Percentiles rank a stretch among this genome's conserved stretches.
Conservation (phyloP, 2,113 vertebrate species). For the Rhynchomys soricoides region DNA sequence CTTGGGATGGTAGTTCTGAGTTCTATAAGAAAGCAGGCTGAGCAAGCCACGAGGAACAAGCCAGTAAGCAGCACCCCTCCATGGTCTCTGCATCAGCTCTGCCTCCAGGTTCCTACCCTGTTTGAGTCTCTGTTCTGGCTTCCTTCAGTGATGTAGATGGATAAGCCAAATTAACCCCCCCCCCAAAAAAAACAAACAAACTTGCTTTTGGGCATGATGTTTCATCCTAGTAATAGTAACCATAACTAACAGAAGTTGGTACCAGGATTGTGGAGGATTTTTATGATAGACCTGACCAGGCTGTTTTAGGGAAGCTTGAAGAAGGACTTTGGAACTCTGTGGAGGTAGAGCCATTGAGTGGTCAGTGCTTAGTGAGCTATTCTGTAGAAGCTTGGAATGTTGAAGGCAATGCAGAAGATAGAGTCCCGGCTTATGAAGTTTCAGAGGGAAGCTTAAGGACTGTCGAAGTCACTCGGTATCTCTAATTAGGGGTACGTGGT, state of each 20-base stretch:
- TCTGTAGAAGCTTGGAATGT: neutral
- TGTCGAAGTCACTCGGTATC: neutral
- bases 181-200: neutral
- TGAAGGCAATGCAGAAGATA: neutral
- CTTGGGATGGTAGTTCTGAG: neutral
- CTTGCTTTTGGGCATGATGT: neutral
- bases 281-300: neutral
- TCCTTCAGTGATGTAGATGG: neutral
- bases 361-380: neutral
- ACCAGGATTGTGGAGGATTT: neutral
- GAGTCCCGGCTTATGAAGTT: neutral
- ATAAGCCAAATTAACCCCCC: neutral
- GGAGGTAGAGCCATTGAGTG: neutral
- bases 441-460: neutral
- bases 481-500: neutral
- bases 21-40: neutral
- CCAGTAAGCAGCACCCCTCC: neutral
- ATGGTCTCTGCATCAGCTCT: neutral
- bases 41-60: neutral
- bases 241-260: neutral
- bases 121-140: neutral
- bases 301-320: neutral
- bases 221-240: neutral
- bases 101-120: neutral
- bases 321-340: neutral